A percentile compares a stretch with the other conserved stretches of the same genome.
phyloP scores from a whole-genome alignment of 2,888 invertebrate species.

The Onthophagus sagittarius region DNA sequence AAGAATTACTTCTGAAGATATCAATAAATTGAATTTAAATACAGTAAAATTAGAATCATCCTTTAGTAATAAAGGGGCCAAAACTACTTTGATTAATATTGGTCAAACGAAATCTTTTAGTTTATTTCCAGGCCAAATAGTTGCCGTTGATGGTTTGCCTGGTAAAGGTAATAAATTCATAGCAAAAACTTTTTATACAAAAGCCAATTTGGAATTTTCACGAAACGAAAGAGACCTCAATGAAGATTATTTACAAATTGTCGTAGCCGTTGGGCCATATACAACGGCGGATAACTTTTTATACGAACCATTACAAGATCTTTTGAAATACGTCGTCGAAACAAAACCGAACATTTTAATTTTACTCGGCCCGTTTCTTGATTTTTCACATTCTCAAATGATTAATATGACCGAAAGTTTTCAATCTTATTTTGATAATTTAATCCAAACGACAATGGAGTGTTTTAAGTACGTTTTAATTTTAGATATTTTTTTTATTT shows the following conservation, averaged over 20 bases:
- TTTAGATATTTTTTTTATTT: constrained; percentile 12
- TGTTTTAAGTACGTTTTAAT: constrained; percentile 17
- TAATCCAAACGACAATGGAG: constrained; percentile 62
- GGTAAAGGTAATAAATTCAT: constrained; percentile 65
- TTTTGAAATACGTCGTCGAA: constrained; percentile 62
- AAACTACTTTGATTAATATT: constrained; percentile 48
- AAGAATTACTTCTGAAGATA: constrained; percentile 70
- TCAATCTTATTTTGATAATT: constrained; percentile 69
- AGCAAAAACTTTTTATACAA: constrained; percentile 62
- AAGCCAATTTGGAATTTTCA: constrained; percentile 48
- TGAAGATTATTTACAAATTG: constrained; percentile 58
- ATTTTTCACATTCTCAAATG: constrained; percentile 60
- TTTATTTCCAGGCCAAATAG: constrained; percentile 75
- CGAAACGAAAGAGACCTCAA: constrained; percentile 3
- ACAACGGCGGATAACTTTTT: constrained; percentile 71
- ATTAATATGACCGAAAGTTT: constrained; percentile 63
- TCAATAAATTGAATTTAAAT: constrained; percentile 66
- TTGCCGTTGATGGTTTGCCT: constrained; percentile 71
- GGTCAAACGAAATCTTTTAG: constrained; percentile 57
- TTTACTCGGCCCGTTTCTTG: constrained; percentile 82
- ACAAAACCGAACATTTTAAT: constrained; percentile 76
- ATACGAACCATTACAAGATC: constrained; percentile 78
- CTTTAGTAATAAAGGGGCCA: constrained; percentile 52
- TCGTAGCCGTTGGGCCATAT: constrained; percentile 81
- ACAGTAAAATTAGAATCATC: constrained; percentile 69